Conservation (phyloP, 1,140 invertebrate genomes). For the Penaeus vannamei region DNA sequence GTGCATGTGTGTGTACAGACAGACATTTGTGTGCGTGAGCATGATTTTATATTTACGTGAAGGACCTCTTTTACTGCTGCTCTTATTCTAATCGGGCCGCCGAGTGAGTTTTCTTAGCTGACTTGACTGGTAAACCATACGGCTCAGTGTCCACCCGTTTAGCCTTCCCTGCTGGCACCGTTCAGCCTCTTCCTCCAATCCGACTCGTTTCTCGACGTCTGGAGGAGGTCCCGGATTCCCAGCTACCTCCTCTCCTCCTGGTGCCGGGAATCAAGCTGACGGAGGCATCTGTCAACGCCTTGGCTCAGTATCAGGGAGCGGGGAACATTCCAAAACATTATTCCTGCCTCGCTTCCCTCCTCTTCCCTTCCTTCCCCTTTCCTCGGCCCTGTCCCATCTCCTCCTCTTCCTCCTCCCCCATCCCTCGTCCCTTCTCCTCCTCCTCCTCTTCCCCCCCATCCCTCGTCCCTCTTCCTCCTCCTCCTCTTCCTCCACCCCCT, state of each 20-base stretch:
- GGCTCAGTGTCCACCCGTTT: no score
- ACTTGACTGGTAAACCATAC: no score
- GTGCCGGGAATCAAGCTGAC: constrained; percentile 44
- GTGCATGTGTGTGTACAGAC: no score
- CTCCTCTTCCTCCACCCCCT: not conserved
- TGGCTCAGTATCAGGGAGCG: constrained; percentile 44
- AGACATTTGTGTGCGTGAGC: no score
- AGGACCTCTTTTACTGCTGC: no score
- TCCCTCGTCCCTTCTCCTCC: not conserved
- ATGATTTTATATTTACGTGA: no score
- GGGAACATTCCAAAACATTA: constrained; percentile 61
- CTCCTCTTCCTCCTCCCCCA: not conserved
- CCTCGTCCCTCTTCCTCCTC: not conserved
- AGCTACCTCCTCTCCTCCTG: not conserved
- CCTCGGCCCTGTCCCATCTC: not conserved
- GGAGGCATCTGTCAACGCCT: constrained; percentile 56
- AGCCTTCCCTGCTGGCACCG: no score
- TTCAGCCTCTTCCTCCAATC: no score
- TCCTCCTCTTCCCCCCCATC: not conserved
- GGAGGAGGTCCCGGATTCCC: no score
- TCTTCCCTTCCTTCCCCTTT: not conserved
- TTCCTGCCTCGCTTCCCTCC: constrained; percentile 11
- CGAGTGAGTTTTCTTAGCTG: no score
- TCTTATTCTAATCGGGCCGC: no score
- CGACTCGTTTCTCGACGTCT: no score